Evolutionary conservation across 1,140 invertebrate species (phyloP), one percentile per base, ranked within the genome.

Genomic region (Harpegnathos saltator): DNA sequence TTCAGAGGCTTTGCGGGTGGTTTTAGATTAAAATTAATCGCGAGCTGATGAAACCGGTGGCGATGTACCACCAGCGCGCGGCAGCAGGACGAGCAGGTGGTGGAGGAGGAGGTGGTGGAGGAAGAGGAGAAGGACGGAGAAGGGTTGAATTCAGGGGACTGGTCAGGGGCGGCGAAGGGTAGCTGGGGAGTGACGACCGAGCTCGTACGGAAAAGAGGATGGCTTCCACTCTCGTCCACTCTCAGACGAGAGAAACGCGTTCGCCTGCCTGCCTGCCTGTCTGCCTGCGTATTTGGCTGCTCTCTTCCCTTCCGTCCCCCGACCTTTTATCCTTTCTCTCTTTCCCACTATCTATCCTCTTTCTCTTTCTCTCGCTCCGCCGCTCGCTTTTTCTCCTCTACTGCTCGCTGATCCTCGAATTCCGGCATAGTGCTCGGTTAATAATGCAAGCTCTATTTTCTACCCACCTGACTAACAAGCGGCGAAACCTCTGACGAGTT

Each of bases 21-120:
- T 91, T 91, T 86, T 86, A 89, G 87, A 91, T 91, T 90, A 91
- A 91, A 91, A 91, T 90, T 90, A 90, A 90, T 91, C 89, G 85
- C 85, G 80, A 90, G 83, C 87, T 90, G 90, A 89, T 90, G 89
- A 91, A 91, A 89, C 90, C 82, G 84, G 86, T 80, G 87, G 82
- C 85, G 80, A 82, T 83, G 80, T 82, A 81, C 59, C 77, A 74
- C 82, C 72, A 33, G 72, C 74, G 80, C 9, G 9, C 38, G 38
- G 38, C 38, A 44, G 38, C 38, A 44, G 38, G 38, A 44, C 38
- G 38, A 44, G 38, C 38, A 44, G 38, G 38, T 44, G 38, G 29
- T 33, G 5, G 29, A 33, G 29, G 29, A 33, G 29, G 29, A 33
- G 29, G 29, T 5, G 29, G 29, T 5, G 29, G 29, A 33, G 29